A percentile compares a stretch with the other conserved stretches of the same genome.
Conservation (phyloP, 2,888 invertebrate genomes). For the Rotaria macrura region DNA sequence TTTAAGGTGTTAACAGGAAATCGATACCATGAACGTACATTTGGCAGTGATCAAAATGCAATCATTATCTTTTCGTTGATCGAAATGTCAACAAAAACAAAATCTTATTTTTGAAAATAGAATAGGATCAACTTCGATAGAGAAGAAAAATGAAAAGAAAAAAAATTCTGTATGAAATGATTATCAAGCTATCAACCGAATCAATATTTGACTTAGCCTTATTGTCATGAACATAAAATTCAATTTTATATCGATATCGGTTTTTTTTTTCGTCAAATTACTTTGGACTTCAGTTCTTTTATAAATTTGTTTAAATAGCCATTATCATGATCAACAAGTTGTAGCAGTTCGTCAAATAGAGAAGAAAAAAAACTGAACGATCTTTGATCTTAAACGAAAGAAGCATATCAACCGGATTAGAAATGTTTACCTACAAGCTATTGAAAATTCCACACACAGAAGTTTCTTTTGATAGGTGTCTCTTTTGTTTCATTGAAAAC, state of each 20-base stretch:
- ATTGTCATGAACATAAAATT: not conserved
- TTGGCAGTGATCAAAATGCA: not conserved
- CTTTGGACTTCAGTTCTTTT: not conserved
- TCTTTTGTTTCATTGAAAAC: too few species aligned
- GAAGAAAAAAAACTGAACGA: not conserved
- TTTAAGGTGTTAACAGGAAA: not conserved
- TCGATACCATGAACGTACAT: not conserved
- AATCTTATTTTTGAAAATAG: not conserved
- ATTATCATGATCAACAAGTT: not conserved
- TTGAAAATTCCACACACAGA: not conserved
- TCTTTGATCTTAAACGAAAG: not conserved
- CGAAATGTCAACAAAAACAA: not conserved
- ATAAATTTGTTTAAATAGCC: not conserved
- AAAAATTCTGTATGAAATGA: not conserved
- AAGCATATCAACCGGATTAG: not conserved
- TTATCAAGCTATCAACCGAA: not conserved
- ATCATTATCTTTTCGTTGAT: constrained; percentile 6
- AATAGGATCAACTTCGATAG: not conserved
- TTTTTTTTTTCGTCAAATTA: not conserved
- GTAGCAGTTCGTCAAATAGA: too few species aligned
- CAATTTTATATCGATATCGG: too few species aligned
- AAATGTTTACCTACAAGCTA: not conserved
- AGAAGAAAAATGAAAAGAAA: too few species aligned
- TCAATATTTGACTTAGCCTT: not conserved
- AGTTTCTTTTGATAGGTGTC: not conserved